Evolutionary conservation across 2,113 vertebrate species (phyloP), one percentile per base, ranked within the genome.

Genomic region (Petrocephalus microphthalmus): DNA sequence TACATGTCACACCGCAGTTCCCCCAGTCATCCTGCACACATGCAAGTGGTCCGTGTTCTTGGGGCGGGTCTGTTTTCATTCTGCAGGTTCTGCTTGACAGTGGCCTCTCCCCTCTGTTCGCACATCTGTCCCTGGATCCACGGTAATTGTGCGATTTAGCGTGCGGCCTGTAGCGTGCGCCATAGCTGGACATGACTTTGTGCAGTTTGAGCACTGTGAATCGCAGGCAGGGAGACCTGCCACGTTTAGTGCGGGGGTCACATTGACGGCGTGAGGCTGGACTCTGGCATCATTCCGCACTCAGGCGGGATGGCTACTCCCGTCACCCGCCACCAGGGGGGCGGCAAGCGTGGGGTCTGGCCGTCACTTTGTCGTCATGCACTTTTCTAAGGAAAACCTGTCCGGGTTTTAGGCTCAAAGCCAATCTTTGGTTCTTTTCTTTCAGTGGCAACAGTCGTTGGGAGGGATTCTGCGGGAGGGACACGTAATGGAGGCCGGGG

Each of bases 171-270:
- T 94, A 93, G 92, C 52, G 89, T 84, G 17, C 54, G 54, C 83
- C 81, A 91, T 94, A 93, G 94, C 94, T 93, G 91, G 94, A 93
- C 92, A 93, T 93, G 93, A 94, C 94, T 93, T 93, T 92, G 92
- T 93, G 89, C 90, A 91, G 90, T 93, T 92, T 93, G 91, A 94
- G 91, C 71, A 57, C 19, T 57, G 54, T 86, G 81, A 25, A 52
- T 84, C 22, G 53, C 78, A 87, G 88, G 84, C 54, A 90, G 87
- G 88, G 29, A 33, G 91, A 88, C 91, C 88, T 89, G 89, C 71
- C 78, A 90, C 89, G 92, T 91, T 90, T 92, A 93, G 78, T 89
- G 89, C 91, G 91, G 90, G 88, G 93, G 92, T 94, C 93, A 92
- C 90, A 90, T 92, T 91, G 91, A 92, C 88, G 64, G 85, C 84